Percentiles rank a stretch among this genome's conserved stretches.
These are phyloP conservation scores for Eupithecia inturbata DNA, from an alignment of 2,888 invertebrate genomes.

Conservation along the genomic window DNA sequence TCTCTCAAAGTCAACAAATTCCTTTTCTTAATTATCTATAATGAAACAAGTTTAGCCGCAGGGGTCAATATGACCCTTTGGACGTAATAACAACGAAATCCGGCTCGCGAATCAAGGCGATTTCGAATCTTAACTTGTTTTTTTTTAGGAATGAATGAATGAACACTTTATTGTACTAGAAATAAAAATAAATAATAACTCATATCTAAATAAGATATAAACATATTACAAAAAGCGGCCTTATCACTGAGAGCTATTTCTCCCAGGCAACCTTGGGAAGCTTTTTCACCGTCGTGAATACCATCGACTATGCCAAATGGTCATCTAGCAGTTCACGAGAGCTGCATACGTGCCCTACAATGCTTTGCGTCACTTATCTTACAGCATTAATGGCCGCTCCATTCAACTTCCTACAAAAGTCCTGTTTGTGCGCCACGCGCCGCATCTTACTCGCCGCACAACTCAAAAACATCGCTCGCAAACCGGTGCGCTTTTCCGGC, in stretches of 20 bases:
- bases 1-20: slow-evolving; percentile 16
- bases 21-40: slow-evolving; percentile 29
- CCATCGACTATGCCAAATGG: not conserved
- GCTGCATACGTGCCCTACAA: not conserved
- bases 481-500: not conserved
- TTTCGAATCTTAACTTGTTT: not conserved
- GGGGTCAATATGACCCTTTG: slow-evolving; percentile 20
- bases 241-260: too few relatives aligned
- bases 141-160: too few relatives aligned
- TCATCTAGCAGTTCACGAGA: not conserved
- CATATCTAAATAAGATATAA: too few relatives aligned
- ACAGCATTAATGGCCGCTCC: too few relatives aligned
- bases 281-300: not conserved
- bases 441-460: not conserved
- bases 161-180: too few relatives aligned
- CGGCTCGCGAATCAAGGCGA: not conserved
- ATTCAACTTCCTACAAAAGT: too few relatives aligned
- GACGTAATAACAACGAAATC: slow-evolving; percentile 13
- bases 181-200: too few relatives aligned
- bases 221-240: too few relatives aligned
- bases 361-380: not conserved
- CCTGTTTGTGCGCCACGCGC: too few relatives aligned
- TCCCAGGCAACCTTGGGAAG: too few relatives aligned
- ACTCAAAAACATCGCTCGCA: not conserved
- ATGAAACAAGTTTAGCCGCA: slow-evolving; percentile 25